phyloP scores from a whole-genome alignment of 37 sponge, comb jelly and placozoan genomes.

The Cladorhizidae sp. region DNA sequence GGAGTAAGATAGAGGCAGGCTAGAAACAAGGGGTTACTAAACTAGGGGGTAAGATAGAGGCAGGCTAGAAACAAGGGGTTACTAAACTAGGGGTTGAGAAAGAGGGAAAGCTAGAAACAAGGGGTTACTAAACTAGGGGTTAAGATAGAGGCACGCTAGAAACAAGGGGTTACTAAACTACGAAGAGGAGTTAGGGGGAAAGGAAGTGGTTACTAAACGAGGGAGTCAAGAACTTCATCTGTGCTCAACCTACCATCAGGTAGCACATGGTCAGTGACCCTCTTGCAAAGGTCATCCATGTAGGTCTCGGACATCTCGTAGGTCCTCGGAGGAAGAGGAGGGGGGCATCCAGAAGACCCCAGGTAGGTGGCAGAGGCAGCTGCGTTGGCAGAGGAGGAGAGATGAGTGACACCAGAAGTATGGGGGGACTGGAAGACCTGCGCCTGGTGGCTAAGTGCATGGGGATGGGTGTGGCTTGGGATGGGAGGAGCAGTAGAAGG shows the following conservation, averaged over 20 bases:
- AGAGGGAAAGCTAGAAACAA: too few relatives aligned
- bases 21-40: too few relatives aligned
- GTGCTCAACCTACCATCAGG: slow-evolving; percentile 18
- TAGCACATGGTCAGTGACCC: slow-evolving; percentile 58
- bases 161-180: too few relatives aligned
- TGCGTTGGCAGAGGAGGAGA: neutral
- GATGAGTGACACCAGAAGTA: neutral
- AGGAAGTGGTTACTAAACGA: too few relatives aligned
- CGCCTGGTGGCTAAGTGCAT: neutral
- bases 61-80: too few relatives aligned
- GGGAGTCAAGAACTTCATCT: neutral
- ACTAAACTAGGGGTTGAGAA: too few relatives aligned
- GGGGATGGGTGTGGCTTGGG: neutral
- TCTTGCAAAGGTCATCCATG: slow-evolving; percentile 72
- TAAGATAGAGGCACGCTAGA: too few relatives aligned
- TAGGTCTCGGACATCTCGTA: slow-evolving; percentile 30
- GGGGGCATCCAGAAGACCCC: neutral
- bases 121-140: too few relatives aligned
- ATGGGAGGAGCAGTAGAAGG: slow-evolving; percentile 18
- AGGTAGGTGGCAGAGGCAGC: slow-evolving; percentile 1
- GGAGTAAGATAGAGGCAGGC: too few relatives aligned
- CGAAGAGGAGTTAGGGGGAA: too few relatives aligned
- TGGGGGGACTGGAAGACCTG: slow-evolving; percentile 20
- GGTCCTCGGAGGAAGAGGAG: slow-evolving; percentile 18
- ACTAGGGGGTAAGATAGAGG: too few relatives aligned